Conservation (phyloP, 2,888 invertebrate genomes). For the Furcula furcula region DNA sequence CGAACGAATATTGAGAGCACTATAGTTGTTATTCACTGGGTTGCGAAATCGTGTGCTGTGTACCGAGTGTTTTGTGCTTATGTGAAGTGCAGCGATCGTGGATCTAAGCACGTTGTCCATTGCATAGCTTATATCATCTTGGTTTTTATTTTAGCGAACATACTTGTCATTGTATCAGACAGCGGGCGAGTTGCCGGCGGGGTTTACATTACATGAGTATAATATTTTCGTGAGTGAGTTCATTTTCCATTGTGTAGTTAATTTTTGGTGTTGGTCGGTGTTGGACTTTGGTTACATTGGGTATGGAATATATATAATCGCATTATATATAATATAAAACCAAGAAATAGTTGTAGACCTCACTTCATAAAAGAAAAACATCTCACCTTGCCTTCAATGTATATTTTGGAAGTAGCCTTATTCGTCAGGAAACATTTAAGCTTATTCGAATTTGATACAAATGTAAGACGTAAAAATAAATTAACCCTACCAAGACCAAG, state of each 20-base stretch:
- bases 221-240: conserved; percentile 68
- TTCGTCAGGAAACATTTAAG: too few relatives aligned
- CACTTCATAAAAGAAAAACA: too few relatives aligned
- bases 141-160: conserved; percentile 67
- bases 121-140: conserved; percentile 53
- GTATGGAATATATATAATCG: too few relatives aligned
- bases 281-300: conserved; percentile 35
- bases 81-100: conserved; percentile 35
- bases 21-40: conserved; percentile 41
- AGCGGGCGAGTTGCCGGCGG: conserved; percentile 42
- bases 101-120: conserved; percentile 43
- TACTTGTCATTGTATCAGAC: conserved; percentile 53
- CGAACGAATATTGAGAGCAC: conserved; percentile 31
- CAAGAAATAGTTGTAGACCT: too few relatives aligned
- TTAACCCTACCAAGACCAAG: too few relatives aligned
- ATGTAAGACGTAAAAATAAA: too few relatives aligned
- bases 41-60: conserved; percentile 37
- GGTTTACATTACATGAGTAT: conserved; percentile 45
- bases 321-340: too few relatives aligned
- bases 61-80: conserved; percentile 44
- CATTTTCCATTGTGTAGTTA: conserved; percentile 72
- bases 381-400: too few relatives aligned
- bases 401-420: too few relatives aligned
- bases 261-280: conserved; percentile 66
- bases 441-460: too few relatives aligned